phyloP scores from a whole-genome alignment of 92 coral and sea anemone genomes.

The Meandrina meandrites region DNA sequence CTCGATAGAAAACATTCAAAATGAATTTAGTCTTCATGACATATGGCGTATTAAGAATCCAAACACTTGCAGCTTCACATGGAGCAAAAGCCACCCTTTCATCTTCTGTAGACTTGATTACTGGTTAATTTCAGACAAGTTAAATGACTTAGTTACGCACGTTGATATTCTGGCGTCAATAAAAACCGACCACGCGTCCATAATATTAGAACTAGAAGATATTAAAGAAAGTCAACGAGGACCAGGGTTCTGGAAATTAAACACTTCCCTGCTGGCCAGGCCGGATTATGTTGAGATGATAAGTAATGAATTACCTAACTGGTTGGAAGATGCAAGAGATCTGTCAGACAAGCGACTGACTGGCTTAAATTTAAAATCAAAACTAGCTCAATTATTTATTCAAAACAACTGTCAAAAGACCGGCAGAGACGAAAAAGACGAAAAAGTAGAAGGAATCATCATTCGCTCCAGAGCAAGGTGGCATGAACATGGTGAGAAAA shows the following conservation, averaged over 20 bases:
- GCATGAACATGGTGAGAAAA: too few species aligned
- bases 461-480: too few species aligned
- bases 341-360: too few species aligned
- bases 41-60: slow-evolving; percentile 25
- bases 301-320: too few species aligned
- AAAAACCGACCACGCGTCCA: slow-evolving; percentile 22
- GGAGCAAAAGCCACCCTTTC: slow-evolving; percentile 13
- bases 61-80: slow-evolving; percentile 15
- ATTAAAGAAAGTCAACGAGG: slow-evolving; percentile 10
- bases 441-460: too few species aligned
- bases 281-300: too few species aligned
- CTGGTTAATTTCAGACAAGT: slow-evolving; percentile 16
- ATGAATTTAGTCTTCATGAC: slow-evolving; percentile 25
- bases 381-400: too few species aligned
- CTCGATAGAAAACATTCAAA: slow-evolving; percentile 22
- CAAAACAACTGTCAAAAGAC: too few species aligned
- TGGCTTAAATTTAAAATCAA: too few species aligned
- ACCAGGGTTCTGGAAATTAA: slow-evolving; percentile 14
- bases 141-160: slow-evolving; percentile 10
- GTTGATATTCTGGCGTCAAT: slow-evolving; percentile 18
- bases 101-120: slow-evolving; percentile 22
- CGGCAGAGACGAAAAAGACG: too few species aligned
- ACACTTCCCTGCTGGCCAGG: too few species aligned
- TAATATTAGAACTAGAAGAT: slow-evolving; percentile 6
- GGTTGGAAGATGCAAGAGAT: too few species aligned